Base-by-base conservation (phyloP, 2,888 invertebrate genomes). In the Phortica okadai region DNA sequence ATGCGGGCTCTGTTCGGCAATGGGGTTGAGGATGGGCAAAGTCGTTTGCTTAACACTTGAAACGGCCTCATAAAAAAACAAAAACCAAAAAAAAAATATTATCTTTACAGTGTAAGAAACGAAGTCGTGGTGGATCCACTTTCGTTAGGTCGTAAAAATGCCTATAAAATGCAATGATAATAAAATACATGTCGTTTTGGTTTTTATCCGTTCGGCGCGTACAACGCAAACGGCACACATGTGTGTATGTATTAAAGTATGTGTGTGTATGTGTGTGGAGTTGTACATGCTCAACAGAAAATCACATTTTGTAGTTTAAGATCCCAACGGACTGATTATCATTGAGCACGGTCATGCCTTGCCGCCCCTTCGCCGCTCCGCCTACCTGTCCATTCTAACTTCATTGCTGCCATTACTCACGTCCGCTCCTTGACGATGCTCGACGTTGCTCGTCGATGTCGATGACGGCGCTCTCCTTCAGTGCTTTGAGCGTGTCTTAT, bases 121-220 rank as follows among this genome's bases (percentile, higher is more conserved):
- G 33, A 72, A 50, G 21, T 25, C 10, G 25, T 70, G 16, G 21
- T 85, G 82, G 84, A 88, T 85, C 88, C 88, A 85, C 88, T 85
- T 85, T 85, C 88, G 88, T 85, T 86, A 82, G 84, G 84, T 85
- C 87, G 85, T 85, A 85, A 85, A 88, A 84, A 82, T 84, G 85
- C 86, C 85, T 83, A 88, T 88, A 86, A 85, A 88, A 84, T 79
- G 88, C 88, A 85, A 85, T 86, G 87, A 88, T 88, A 85, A 85
- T 85, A 85, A 85, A 87, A 84, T 54, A 72, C 70, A 56, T 25
- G 50, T 2, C 8, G 50, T 8, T 14, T 11, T 14, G 50, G 50
- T 14, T 11, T 14, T 50, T 50, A 50, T 50, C 14, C 50, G 50
- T 50, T 50, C 14, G 50, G 4, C 33, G 33, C 33, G 33, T 33